Base-by-base conservation (phyloP, 2,113 vertebrate species). In the western clawed frog (Xenopus tropicalis) region DNA sequence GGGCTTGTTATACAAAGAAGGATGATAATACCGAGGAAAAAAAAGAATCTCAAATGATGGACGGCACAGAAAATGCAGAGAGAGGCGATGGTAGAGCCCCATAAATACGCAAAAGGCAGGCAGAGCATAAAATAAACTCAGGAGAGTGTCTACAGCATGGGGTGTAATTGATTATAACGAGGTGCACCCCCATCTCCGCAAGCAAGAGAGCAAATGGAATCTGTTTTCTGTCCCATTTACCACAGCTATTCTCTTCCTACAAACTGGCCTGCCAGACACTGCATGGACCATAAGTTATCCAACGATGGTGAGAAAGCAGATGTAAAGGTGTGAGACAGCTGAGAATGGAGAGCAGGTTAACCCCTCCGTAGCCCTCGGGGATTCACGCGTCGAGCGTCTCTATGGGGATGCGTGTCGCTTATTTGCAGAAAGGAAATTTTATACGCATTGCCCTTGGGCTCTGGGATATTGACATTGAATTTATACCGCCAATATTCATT, bases 181-280 rank as follows among this genome's bases (percentile, higher is more conserved):
- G 58, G 17, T 6, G 66, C 14, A 24, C 65, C 46, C 66, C 61
- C 51, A 48, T 66, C 72, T 74, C 72, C 72, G 23, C 58, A 46
- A 75, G 66, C 73, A 46, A 75, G n/a, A 24, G 29, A 22, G 66
- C 23, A 58, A 75, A 75, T 75, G 73, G 73, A 75, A 69, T 75
- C 58, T 74, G 65, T 74, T 74, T 74, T 74, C 72, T 74, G 72
- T 74, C 57, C 72, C 72, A 74, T 74, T 74, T 74, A 74, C 65
- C 65, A 74, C 65, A 66, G 56, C 67, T 74, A 42, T 58, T 56
- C 20, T 64, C 71, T 65, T 29, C 61, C 71, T 43, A 65, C 72
- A 61, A 74, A 74, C 64, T 57, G 59, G 54, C 72, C 72, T 74
- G 72, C 57, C 44, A 68, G 72, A 73, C 56, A 69, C 57, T 74